Conservation (phyloP, 2,888 invertebrate genomes). For the Phyto melanocephala region DNA sequence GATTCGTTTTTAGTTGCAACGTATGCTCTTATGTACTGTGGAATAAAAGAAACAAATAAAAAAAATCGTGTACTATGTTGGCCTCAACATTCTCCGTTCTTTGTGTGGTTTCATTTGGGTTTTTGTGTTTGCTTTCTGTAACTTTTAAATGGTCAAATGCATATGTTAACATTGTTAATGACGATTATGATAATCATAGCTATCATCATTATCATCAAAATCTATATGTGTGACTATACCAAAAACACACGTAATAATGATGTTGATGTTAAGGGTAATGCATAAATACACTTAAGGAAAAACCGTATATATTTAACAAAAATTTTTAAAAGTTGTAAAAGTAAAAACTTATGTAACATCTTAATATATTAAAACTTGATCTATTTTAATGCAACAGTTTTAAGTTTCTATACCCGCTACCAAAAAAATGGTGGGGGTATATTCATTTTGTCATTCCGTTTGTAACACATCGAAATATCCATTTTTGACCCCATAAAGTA, state of each 20-base stretch:
- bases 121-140: slow-evolving; percentile 30
- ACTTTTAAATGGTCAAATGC: slow-evolving; percentile 56
- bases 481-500: no score
- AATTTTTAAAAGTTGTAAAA: no score
- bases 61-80: slow-evolving; percentile 52
- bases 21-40: no score
- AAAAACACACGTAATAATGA: slow-evolving; percentile 28
- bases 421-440: no score
- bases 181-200: slow-evolving; percentile 52
- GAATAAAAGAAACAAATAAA: slow-evolving; percentile 36
- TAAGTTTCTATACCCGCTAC: no score
- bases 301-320: no score
- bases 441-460: no score
- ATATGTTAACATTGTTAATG: slow-evolving; percentile 54
- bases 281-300: slow-evolving; percentile 19
- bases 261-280: neutral
- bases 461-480: no score
- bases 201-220: slow-evolving; percentile 32
- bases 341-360: no score
- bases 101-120: slow-evolving; percentile 53
- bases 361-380: no score
- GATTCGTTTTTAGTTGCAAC: neutral
- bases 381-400: no score
- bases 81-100: slow-evolving; percentile 59
- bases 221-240: neutral